Evolutionary conservation across 2,888 invertebrate genomes (phyloP).

Genomic region (Eupeodes luniger): DNA sequence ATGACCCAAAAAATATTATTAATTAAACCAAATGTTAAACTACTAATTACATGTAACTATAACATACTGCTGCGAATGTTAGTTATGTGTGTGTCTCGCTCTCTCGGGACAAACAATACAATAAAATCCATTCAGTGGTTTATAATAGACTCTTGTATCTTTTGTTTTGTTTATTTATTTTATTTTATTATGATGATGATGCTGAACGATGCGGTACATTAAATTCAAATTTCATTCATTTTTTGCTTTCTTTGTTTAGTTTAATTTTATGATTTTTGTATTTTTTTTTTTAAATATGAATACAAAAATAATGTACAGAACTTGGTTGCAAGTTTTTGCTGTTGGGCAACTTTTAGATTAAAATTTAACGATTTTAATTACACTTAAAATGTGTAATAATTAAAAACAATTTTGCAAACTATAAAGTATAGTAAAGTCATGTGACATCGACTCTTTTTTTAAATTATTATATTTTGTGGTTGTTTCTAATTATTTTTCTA

Average conservation of each 20-base stretch:
- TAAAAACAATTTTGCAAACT: too few species aligned
- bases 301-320: background rate
- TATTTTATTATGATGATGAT: background rate
- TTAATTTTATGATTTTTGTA: background rate
- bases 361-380: too few species aligned
- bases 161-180: slow-evolving; percentile 17
- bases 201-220: slow-evolving; percentile 62
- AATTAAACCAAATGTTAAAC: slow-evolving; percentile 70
- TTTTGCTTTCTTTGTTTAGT: background rate
- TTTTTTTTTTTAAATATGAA: background rate
- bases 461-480: too few species aligned
- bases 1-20: slow-evolving; percentile 64
- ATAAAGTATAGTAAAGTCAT: too few species aligned
- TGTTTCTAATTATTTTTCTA: too few species aligned
- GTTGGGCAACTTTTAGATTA: background rate
- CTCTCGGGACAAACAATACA: slow-evolving; percentile 34
- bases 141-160: slow-evolving; percentile 21
- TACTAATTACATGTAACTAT: slow-evolving; percentile 67
- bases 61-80: slow-evolving; percentile 28
- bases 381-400: too few species aligned
- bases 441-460: too few species aligned
- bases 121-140: slow-evolving; percentile 53
- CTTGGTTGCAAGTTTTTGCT: background rate
- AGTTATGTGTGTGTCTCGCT: background rate
- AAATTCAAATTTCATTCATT: slow-evolving; percentile 57